phyloP scores from a whole-genome alignment of 1,140 invertebrate genomes.

The Meloidogyne hapla region DNA sequence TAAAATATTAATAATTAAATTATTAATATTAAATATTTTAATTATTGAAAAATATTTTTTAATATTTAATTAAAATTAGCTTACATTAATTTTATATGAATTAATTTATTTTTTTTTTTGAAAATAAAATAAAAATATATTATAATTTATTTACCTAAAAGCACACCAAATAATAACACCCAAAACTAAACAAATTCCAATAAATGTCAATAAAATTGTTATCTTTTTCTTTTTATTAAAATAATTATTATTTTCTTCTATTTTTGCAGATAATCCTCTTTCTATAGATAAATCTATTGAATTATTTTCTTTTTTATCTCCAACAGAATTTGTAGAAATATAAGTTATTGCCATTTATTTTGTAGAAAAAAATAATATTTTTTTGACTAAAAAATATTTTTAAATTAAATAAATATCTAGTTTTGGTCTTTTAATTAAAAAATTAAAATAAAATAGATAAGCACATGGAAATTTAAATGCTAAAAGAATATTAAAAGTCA shows the following conservation, averaged over 20 bases:
- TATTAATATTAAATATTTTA: too few species aligned
- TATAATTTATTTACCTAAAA: background rate
- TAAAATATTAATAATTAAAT: too few species aligned
- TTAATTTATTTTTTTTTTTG: background rate
- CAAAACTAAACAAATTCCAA: constrained; percentile 9
- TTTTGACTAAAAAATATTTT: background rate
- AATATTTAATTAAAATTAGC: background rate
- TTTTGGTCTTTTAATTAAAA: background rate
- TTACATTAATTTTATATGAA: background rate
- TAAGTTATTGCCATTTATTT: constrained; percentile 1
- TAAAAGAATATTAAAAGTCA: too few species aligned
- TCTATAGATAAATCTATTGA: background rate
- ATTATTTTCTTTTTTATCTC: background rate
- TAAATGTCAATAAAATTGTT: background rate
- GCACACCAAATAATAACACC: background rate
- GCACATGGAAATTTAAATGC: too few species aligned
- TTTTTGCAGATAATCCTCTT: background rate
- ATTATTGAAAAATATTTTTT: too few species aligned
- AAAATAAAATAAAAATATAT: background rate
- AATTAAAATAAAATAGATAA: too few species aligned
- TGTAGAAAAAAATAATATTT: too few species aligned
- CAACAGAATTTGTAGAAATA: background rate
- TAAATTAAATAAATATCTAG: background rate
- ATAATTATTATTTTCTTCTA: background rate
- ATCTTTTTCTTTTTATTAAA: constrained; percentile 2